Evolutionary conservation across 2,113 vertebrate species (phyloP), one percentile per base, ranked within the genome.

Genomic region (Rattus rattus): DNA sequence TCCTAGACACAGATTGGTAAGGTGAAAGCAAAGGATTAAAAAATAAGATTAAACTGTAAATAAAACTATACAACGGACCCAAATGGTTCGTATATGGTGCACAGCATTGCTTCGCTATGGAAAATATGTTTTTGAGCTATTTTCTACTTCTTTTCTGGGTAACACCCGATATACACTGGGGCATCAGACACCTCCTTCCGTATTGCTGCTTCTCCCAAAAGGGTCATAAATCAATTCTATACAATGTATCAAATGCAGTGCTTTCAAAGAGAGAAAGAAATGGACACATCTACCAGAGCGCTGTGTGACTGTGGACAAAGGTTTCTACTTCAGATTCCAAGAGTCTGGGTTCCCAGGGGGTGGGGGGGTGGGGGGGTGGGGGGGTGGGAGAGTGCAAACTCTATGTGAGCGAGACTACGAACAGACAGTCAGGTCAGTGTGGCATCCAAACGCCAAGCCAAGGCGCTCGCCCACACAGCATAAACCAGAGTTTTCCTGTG

Each of bases 401-500:
- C 83, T 77, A 76, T 49, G 90, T 97, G 84, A 75, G 70, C 22
- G 52, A 13, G 88, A 61, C 81, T 65, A 94, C 65, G 90, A 61
- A 93, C 86, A 93, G 75, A 83, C 28, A 95, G 72, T 30, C 96
- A 96, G 52, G 91, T 72, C 39, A 96, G 6, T 28, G 17, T 65
- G 69, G 90, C 63, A 92, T 76, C 52, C 72, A 89, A 85, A 89
- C 16, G 20, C 67, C 63, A 7, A 22, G 36, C 14, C 92, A 56
- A 61, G 86, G n/a, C 86, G 85, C 91, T 88, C 43, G 95, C 83
- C 96, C 95, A 95, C 36, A 95, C 22, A 67, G 47, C 61, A 75
- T 83, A 97, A 67, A 70, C 65, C 39, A 91, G 56, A 96, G 75
- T 7, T 95, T 97, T 97, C 93, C 56, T 69, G 54, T 81, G 83